A percentile compares a stretch with the other conserved stretches of the same genome.
Evolutionary conservation across 2,888 invertebrate species (phyloP).

Genomic region (Cerastis rubricosa): DNA sequence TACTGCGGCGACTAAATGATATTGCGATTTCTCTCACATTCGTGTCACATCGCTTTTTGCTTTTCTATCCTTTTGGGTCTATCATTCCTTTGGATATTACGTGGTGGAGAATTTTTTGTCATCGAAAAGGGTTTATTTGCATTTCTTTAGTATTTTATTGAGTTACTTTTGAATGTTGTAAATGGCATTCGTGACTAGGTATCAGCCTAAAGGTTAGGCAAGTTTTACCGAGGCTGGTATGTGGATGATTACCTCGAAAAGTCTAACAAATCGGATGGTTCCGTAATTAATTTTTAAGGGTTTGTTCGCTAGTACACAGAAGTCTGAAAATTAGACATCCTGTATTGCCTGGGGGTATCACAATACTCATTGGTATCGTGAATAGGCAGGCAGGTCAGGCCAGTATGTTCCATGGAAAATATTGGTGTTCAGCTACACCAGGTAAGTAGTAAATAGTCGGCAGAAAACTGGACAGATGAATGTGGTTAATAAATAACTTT

Average conservation of each 20-base stretch:
- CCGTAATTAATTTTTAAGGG: not conserved
- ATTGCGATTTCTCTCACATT: slow-evolving; percentile 79
- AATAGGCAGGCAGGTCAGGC: not conserved
- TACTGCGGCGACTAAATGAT: slow-evolving; percentile 81
- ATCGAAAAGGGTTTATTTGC: slow-evolving; percentile 11
- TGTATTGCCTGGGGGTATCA: not conserved
- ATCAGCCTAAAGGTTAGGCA: not conserved
- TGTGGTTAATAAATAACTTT: not conserved
- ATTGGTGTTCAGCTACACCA: not conserved
- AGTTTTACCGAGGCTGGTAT: no score
- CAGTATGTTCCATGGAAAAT: not conserved
- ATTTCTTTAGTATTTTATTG: not conserved
- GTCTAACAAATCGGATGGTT: not conserved
- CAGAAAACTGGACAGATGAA: not conserved
- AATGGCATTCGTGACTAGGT: not conserved
- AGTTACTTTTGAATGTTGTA: slow-evolving; percentile 6
- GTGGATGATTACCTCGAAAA: no score
- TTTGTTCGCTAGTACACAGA: not conserved
- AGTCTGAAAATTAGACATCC: not conserved
- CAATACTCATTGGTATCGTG: not conserved
- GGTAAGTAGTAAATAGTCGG: not conserved
- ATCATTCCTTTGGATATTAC: slow-evolving; percentile 47
- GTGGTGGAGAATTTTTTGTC: not conserved
- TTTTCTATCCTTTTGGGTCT: slow-evolving; percentile 55
- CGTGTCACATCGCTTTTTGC: slow-evolving; percentile 69